Conservation (phyloP, 2,797 vertebrate species). For the Eospalax fontanierii region DNA sequence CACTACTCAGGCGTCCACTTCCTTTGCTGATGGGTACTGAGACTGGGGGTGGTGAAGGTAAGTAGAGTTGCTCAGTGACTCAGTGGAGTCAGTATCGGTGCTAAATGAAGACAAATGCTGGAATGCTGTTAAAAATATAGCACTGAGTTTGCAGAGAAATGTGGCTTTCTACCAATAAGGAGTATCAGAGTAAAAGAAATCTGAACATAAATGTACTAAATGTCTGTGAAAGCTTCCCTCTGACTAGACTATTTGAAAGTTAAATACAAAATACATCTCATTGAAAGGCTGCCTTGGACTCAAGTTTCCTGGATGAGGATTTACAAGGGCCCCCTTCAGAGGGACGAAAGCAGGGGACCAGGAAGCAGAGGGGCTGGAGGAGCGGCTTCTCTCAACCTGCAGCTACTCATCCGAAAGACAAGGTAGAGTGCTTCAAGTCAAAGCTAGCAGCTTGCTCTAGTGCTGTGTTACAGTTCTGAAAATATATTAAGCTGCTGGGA, state of each 20-base stretch:
- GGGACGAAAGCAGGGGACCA: neutral
- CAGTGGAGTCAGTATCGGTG: conserved; percentile 69
- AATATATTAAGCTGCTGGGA: neutral
- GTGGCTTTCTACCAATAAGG: conserved; percentile 39
- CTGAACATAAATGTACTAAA: conserved; percentile 60
- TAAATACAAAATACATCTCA: conserved; percentile 63
- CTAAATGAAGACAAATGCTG: conserved; percentile 70
- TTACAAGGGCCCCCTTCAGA: neutral
- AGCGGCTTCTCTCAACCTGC: conserved; percentile 50
- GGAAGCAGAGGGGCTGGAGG: conserved; percentile 42
- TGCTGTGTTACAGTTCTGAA: conserved; percentile 62
- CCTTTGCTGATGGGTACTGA: conserved; percentile 65
- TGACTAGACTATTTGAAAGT: conserved; percentile 62
- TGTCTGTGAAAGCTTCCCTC: conserved; percentile 69
- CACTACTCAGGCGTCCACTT: conserved; percentile 64
- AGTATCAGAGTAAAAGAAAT: conserved; percentile 68
- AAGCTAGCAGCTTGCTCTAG: neutral
- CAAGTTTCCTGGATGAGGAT: conserved; percentile 42
- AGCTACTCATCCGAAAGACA: conserved; percentile 64
- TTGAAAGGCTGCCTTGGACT: conserved; percentile 49
- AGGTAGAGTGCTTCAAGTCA: conserved; percentile 35
- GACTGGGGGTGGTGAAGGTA: conserved; percentile 31
- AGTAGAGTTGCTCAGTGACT: conserved; percentile 28
- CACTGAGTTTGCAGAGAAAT: conserved; percentile 61
- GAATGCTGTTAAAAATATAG: conserved; percentile 75